A percentile compares a stretch with the other conserved stretches of the same genome.
Evolutionary conservation across 2,888 invertebrate species (phyloP).

Genomic region (Matsumyia berberina): DNA sequence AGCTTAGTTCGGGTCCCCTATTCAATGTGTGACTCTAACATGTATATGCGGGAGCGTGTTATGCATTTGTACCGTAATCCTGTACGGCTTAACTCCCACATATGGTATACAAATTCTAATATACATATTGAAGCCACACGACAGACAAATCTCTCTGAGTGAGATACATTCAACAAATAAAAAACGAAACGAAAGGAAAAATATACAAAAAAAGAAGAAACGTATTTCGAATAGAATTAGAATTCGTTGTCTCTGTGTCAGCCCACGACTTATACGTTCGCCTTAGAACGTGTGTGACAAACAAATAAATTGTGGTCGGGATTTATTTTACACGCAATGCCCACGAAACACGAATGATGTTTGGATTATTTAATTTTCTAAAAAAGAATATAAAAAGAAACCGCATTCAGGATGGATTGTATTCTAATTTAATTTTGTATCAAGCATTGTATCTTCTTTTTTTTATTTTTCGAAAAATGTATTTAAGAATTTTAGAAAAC

Average conservation of each 20-base stretch:
- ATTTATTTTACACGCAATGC: constrained; percentile 5
- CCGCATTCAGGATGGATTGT: not conserved
- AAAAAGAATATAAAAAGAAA: not conserved
- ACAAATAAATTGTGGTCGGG: constrained; percentile 9
- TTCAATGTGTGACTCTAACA: not conserved
- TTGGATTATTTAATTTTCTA: not conserved
- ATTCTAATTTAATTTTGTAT: too few species aligned
- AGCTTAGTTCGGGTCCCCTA: constrained; percentile 3
- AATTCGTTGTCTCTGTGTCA: constrained; percentile 5
- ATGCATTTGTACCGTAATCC: constrained; percentile 35
- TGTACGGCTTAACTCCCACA: constrained; percentile 24
- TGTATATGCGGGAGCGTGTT: constrained; percentile 12
- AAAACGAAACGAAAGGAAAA: not conserved
- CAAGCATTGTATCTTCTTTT: not conserved
- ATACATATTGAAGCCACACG: constrained; percentile 9
- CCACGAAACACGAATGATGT: constrained; percentile 18
- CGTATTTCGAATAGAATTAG: constrained; percentile 17
- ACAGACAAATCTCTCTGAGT: constrained; percentile 38
- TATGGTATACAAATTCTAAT: not conserved
- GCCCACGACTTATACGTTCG: constrained; percentile 12
- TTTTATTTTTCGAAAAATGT: not conserved
- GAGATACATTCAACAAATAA: constrained; percentile 18
- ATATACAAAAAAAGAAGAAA: too few species aligned
- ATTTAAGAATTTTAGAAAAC: not conserved
- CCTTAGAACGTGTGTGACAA: constrained; percentile 7